Percentiles rank a stretch among this genome's conserved stretches.
Evolutionary conservation across 2,888 invertebrate species (phyloP).

Genomic region (Pachydiplax longipennis): DNA sequence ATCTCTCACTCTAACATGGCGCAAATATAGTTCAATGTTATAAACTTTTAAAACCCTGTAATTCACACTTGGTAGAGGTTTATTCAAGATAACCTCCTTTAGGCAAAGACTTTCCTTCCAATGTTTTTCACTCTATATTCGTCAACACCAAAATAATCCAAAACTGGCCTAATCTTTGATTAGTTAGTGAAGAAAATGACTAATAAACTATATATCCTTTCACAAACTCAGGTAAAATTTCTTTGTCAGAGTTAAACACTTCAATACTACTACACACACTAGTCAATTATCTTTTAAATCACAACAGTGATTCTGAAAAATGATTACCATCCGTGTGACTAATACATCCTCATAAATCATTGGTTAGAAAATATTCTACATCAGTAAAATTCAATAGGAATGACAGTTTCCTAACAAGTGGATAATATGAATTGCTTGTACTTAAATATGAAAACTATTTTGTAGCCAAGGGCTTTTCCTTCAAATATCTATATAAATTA

Average conservation of each 20-base stretch:
- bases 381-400: slow-evolving; percentile 39
- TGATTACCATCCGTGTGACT: slow-evolving; percentile 26
- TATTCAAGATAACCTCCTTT: slow-evolving; percentile 14
- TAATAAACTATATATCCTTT: slow-evolving; percentile 8
- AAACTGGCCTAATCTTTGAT: not conserved
- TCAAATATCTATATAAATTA: slow-evolving; percentile 40
- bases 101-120: slow-evolving; percentile 9
- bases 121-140: not conserved
- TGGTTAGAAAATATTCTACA: slow-evolving; percentile 34
- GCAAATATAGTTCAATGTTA: not conserved
- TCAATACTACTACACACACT: slow-evolving; percentile 30
- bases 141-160: not conserved
- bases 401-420: slow-evolving; percentile 33
- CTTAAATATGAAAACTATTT: slow-evolving; percentile 15
- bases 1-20: slow-evolving; percentile 12
- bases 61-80: slow-evolving; percentile 40
- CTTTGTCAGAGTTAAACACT: slow-evolving; percentile 13
- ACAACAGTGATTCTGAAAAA: slow-evolving; percentile 6
- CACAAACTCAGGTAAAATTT: slow-evolving; percentile 37
- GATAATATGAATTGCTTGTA: slow-evolving; percentile 33
- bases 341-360: slow-evolving; percentile 34
- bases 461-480: slow-evolving; percentile 15
- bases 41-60: slow-evolving; percentile 32
- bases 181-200: slow-evolving; percentile 6
- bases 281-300: not conserved